These are phyloP conservation scores for Callipepla californica DNA, from an alignment of 2,113 vertebrate genomes.

Conservation along the genomic window DNA sequence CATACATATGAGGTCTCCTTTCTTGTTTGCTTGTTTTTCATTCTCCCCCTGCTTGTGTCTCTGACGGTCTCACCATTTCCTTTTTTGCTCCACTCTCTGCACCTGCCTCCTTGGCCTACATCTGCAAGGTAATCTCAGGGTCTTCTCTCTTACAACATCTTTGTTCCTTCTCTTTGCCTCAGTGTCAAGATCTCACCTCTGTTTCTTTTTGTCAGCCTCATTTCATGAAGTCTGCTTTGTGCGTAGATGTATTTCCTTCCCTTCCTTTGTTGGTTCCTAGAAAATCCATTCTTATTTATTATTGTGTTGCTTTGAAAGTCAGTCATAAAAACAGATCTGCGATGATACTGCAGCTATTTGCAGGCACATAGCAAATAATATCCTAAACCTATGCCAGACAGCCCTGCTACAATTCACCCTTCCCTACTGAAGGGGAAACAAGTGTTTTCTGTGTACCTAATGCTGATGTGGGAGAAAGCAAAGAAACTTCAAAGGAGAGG, in stretches of 20 bases:
- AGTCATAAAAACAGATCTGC: not conserved
- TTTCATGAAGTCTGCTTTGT: not conserved
- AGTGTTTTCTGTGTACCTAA: not conserved
- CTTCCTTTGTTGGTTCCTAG: not conserved
- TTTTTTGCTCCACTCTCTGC: not conserved
- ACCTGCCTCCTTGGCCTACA: not conserved
- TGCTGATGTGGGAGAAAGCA: not conserved
- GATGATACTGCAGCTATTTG: not conserved
- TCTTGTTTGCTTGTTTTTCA: not conserved
- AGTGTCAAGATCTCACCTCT: not conserved
- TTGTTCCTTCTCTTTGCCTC: not conserved
- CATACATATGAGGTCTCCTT: not conserved
- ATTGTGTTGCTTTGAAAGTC: conserved; percentile 9
- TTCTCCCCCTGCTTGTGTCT: not conserved
- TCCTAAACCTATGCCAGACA: not conserved
- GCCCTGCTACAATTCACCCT: not conserved
- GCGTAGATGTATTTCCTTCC: not conserved
- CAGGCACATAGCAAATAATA: conserved; percentile 7
- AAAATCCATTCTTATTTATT: conserved; percentile 33
- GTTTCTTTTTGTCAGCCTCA: not conserved
- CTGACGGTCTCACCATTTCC: not conserved
- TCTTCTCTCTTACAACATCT: not conserved
- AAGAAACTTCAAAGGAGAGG: conserved; percentile 7
- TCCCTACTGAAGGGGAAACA: not conserved
- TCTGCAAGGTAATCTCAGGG: not conserved